Evolutionary conservation across 1,140 invertebrate genomes (phyloP), one percentile per base, ranked within the genome.

Genomic region (Calliopsis andreniformis): DNA sequence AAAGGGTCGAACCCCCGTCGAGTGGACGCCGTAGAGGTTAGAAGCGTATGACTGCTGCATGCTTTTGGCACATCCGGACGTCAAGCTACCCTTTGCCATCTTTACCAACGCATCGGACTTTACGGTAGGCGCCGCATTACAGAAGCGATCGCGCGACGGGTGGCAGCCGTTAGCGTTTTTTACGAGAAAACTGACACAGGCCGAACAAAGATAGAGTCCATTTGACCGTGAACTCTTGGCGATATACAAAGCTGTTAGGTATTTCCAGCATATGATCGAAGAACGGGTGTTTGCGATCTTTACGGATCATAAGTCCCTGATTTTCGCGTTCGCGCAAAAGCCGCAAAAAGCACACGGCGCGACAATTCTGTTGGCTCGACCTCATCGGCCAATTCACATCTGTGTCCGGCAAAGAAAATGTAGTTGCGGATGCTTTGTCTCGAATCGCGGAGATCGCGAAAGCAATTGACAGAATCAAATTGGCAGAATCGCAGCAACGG

Each of bases 151-250:
- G 0, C 0, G 62, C 30, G 55, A 35, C 3, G 14, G 12, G 6
- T 58, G 62, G 51, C 71, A 86, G 45, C 84, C 80, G 3, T n/a
- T 87, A 2, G 77, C 64, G 0, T 87, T 87, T 47, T 84, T 86
- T 25, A 76, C 79, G 1, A 76, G 61, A n/a, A 84, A 79, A 47
- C 63, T 88, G 0, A 56, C 12, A 14, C 8, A 12, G 1, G 18
- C 53, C 67, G 59, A 42, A 47, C 18, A 12, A 45, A 47, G 67
- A 6, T 92, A 88, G 55, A 82, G 78, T 30, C 82, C 86, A 5
- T 92, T 83, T 72, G 90, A 92, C 66, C 45, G 89, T 8, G 89
- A 92, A 67, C 32, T 89, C 0, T 18, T 91, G n/a, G 77, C 79
- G 51, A 56, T 85, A 55, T 92, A 20, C 88, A 91, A 79, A 87